Evolutionary conservation across 2,888 invertebrate species (phyloP), one percentile per base, ranked within the genome.

Genomic region (Spatulosminthurus flaviceps): DNA sequence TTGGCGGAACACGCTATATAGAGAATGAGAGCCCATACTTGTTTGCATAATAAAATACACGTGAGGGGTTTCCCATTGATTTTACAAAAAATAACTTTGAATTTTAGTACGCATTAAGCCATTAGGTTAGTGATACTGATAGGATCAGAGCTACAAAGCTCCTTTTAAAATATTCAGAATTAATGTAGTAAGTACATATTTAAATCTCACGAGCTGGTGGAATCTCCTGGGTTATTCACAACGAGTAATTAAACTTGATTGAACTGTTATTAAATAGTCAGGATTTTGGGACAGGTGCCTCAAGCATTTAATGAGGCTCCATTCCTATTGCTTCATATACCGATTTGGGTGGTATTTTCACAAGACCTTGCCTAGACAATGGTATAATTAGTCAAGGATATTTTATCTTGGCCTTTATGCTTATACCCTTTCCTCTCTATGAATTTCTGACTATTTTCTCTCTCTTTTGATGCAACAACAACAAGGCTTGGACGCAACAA

Each of bases 221-320:
- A 4, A 51, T 67, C 16, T 28, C 24, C 28, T 67, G 26, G 9
- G 67, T 67, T 26, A 67, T n/a, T 9, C 28, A 26, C 28, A 51
- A 28, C 16, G 26, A 72, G 16, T 72, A 72, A 72, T 72, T 72
- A 72, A 72, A 24, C 19, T 7, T 71, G 70, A 71, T 71, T 71
- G 70, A 21, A 7, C 42, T 71, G 42, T 71, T 71, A 71, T 71
- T 71, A 28, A 42, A 26, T 42, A 13, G 41, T 71, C 42, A 42
- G 34, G 9, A 9, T 4, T 34, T 7, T 34, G 34, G n/a, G 34
- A 34, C 34, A 34, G 9, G 34, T 7, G 34, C 34, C 34, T 34
- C 5, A 9, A 34, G 5, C 34, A 7, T 60, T 22, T 22, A 60
- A 22, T 21, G 22, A 22, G 60, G 7, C 22, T 60, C 22, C 43